Percentiles rank a stretch among this genome's conserved stretches.
These are phyloP conservation scores for Schlechtendalia chinensis DNA, from an alignment of 1,140 invertebrate genomes.

Conservation along the genomic window DNA sequence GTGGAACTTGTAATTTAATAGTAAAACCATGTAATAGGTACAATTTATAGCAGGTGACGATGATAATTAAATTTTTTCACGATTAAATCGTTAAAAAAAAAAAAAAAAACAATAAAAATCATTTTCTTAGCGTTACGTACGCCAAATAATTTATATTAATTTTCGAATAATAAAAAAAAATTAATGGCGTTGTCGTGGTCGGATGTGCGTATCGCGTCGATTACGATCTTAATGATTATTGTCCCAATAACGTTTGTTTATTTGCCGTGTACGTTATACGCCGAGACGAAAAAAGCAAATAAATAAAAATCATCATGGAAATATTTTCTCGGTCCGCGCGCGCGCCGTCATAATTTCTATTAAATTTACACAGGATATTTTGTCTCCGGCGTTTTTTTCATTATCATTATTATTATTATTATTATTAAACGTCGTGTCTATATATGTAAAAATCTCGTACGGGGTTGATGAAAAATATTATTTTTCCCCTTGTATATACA, in stretches of 20 bases:
- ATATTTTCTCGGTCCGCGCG: background rate
- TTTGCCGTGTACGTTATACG: background rate
- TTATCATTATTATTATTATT: too few species aligned
- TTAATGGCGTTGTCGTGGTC: background rate
- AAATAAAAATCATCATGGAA: background rate
- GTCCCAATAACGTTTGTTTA: background rate
- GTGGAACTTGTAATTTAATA: background rate
- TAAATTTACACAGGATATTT: background rate
- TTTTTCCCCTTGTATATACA: background rate
- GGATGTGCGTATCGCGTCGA: background rate
- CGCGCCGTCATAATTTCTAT: background rate
- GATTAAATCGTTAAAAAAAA: slow-evolving; percentile 4
- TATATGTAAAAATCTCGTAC: background rate
- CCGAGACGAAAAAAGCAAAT: background rate
- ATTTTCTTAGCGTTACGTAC: background rate
- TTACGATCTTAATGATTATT: slow-evolving; percentile 21
- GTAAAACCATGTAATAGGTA: background rate
- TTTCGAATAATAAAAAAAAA: slow-evolving; percentile 6
- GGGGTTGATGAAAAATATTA: slow-evolving; percentile 26
- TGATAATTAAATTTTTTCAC: background rate
- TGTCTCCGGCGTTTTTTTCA: too few species aligned
- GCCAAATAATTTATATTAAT: slow-evolving; percentile 7
- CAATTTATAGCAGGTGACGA: background rate
- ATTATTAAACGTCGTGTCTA: background rate
- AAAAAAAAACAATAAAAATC: slow-evolving; percentile 4